Percentiles rank a stretch among this genome's conserved stretches.
These are phyloP conservation scores for Rhyacophila brunnea DNA, from an alignment of 1,140 invertebrate species.

Conservation along the genomic window DNA sequence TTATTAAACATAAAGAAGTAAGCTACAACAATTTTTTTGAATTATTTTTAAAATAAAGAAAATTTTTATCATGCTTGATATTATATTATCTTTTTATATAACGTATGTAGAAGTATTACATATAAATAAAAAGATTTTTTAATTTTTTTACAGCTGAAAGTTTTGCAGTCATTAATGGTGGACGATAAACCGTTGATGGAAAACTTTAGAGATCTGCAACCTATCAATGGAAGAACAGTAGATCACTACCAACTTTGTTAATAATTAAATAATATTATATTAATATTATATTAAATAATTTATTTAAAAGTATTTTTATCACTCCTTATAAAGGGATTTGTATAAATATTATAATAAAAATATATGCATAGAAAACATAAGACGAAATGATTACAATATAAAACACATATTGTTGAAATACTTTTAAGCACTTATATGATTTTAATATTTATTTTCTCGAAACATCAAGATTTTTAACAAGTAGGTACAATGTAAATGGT, in stretches of 20 bases:
- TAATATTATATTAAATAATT: too few relatives aligned
- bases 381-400: too few relatives aligned
- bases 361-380: too few relatives aligned
- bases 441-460: too few relatives aligned
- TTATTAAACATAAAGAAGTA: background rate
- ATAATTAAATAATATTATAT: too few relatives aligned
- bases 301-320: too few relatives aligned
- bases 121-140: background rate
- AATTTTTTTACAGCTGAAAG: background rate
- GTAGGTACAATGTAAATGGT: too few relatives aligned
- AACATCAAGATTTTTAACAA: too few relatives aligned
- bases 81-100: background rate
- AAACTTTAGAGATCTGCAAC: background rate
- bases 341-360: too few relatives aligned
- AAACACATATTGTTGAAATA: too few relatives aligned
- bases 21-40: background rate
- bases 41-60: background rate
- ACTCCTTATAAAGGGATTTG: too few relatives aligned
- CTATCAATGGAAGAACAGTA: background rate
- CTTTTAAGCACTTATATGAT: too few relatives aligned
- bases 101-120: background rate
- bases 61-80: background rate
- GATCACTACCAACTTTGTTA: background rate
- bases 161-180: background rate
- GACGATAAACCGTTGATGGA: background rate